Percentiles rank a stretch among this genome's conserved stretches.
Conservation (phyloP, 2,888 invertebrate genomes). For the Romanomermis culicivorax region DNA sequence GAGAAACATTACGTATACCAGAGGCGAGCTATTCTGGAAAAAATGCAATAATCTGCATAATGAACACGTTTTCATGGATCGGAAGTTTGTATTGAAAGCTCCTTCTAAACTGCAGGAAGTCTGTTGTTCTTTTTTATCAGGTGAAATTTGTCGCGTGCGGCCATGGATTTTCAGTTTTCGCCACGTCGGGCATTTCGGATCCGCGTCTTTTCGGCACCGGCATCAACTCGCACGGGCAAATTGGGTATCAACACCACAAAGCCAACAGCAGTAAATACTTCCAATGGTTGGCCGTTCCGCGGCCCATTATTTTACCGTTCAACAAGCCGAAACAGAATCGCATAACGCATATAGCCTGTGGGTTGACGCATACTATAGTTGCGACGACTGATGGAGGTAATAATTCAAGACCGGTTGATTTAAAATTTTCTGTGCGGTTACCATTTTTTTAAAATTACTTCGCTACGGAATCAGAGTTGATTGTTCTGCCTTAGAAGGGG, state of each 20-base stretch:
- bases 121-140: no score
- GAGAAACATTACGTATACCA: no score
- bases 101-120: no score
- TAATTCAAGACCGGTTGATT: no score
- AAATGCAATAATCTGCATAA: no score
- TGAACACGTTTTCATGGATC: no score
- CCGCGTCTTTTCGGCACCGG: conserved; percentile 56
- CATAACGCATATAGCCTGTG: conserved; percentile 43
- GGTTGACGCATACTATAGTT: conserved; percentile 62
- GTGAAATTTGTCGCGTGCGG: neutral
- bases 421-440: no score
- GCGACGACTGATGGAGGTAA: conserved; percentile 43
- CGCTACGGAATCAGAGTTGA: no score
- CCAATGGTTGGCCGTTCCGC: conserved; percentile 41
- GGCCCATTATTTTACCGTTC: conserved; percentile 27
- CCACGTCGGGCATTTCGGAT: conserved; percentile 7
- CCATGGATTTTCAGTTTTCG: neutral
- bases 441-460: no score
- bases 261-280: conserved; percentile 28
- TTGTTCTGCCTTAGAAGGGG: no score
- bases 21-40: no score
- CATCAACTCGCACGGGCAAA: conserved; percentile 72
- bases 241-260: conserved; percentile 43
- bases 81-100: no score
- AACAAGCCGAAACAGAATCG: conserved; percentile 18